These are phyloP conservation scores for Luffia ferchaultella DNA, from an alignment of 2,888 invertebrate genomes.

Conservation along the genomic window DNA sequence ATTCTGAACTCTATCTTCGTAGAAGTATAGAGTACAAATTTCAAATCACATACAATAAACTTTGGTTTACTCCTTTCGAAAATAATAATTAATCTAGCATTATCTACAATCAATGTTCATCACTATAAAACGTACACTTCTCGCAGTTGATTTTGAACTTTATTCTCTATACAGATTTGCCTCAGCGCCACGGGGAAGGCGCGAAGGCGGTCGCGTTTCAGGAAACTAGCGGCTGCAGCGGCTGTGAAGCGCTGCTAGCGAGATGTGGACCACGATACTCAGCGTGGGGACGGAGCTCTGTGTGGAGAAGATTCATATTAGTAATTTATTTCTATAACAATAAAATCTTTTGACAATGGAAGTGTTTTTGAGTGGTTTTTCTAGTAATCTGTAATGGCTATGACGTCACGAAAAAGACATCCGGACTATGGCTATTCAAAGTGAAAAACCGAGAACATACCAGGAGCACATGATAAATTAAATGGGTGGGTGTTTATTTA, in stretches of 20 bases:
- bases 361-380: too few species aligned
- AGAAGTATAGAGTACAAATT: neutral
- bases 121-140: neutral
- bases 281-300: slow-evolving; percentile 39
- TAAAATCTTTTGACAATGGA: too few species aligned
- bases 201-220: slow-evolving; percentile 57
- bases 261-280: slow-evolving; percentile 42
- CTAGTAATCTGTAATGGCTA: slow-evolving; percentile 12
- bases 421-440: too few species aligned
- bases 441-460: too few species aligned
- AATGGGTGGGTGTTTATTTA: too few species aligned
- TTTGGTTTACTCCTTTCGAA: neutral
- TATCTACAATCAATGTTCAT: neutral
- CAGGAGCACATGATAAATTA: too few species aligned
- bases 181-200: slow-evolving; percentile 52
- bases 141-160: neutral
- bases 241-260: slow-evolving; percentile 36
- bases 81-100: neutral
- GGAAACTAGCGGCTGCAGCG: slow-evolving; percentile 55
- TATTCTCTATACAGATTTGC: slow-evolving; percentile 21
- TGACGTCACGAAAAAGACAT: too few species aligned
- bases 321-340: too few species aligned
- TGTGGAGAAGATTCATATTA: too few species aligned
- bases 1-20: neutral
- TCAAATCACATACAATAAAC: too few species aligned